Conservation (phyloP, 2,113 vertebrate genomes). For the Seriola dumerili region DNA sequence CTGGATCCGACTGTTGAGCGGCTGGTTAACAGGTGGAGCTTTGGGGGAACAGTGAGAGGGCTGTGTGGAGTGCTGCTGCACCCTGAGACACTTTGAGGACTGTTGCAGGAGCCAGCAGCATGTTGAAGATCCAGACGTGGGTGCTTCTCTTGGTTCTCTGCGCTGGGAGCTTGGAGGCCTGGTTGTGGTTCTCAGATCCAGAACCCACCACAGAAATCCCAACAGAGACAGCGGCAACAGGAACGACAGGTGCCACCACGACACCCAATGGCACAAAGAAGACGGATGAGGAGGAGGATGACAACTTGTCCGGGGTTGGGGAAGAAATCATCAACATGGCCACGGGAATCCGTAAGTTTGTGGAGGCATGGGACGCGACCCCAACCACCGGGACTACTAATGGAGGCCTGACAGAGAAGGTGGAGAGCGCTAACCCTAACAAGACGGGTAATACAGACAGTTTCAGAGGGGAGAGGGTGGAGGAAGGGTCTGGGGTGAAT, state of each 20-base stretch:
- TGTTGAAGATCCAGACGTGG: conserved; percentile 57
- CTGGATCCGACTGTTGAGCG: conserved; percentile 39
- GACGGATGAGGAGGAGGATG: conserved; percentile 39
- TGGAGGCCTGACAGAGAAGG: conserved; percentile 43
- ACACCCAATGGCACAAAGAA: not conserved
- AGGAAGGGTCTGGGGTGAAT: conserved; percentile 40
- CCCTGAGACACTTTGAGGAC: conserved; percentile 33
- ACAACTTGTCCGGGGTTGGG: conserved; percentile 78
- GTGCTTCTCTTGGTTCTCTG: conserved; percentile 66
- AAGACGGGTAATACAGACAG: conserved; percentile 66
- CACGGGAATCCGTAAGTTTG: conserved; percentile 75
- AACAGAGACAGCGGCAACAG: not conserved
- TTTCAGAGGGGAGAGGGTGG: conserved; percentile 53
- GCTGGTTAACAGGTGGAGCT: conserved; percentile 49
- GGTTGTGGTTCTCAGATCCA: not conserved
- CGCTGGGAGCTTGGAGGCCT: conserved; percentile 60
- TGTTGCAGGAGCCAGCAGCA: conserved; percentile 39
- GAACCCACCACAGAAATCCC: not conserved
- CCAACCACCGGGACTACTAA: conserved; percentile 36
- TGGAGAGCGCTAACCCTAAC: conserved; percentile 47
- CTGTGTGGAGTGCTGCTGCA: conserved; percentile 3
- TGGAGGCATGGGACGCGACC: conserved; percentile 78
- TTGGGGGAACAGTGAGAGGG: conserved; percentile 33
- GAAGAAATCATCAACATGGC: conserved; percentile 81
- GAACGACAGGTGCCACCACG: not conserved